A percentile compares a stretch with the other conserved stretches of the same genome.
phyloP scores from a whole-genome alignment of 2,888 invertebrate species.

The Rotaria sp. region DNA sequence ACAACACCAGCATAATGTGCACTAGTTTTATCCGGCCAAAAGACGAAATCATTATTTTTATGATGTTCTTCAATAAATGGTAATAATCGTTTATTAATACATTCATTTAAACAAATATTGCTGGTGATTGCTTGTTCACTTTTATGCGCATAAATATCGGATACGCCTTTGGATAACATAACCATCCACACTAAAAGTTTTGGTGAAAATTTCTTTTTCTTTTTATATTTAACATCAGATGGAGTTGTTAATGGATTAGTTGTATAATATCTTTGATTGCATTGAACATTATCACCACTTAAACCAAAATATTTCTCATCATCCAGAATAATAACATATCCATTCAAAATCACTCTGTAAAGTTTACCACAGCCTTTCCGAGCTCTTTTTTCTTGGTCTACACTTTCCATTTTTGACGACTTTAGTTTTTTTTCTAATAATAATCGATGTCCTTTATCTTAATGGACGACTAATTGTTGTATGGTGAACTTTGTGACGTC shows the following conservation, averaged over 20 bases:
- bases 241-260: neutral
- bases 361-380: neutral
- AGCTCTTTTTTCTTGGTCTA: neutral
- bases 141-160: neutral
- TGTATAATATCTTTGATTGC: neutral
- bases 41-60: neutral
- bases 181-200: constrained; percentile 3
- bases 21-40: neutral
- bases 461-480: neutral
- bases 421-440: neutral
- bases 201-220: constrained; percentile 22
- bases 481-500: neutral
- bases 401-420: neutral
- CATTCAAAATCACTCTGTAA: neutral
- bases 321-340: neutral
- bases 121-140: neutral
- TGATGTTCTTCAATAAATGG: neutral
- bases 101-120: constrained; percentile 9
- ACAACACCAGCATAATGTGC: neutral
- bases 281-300: neutral
- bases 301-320: neutral
- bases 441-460: neutral
- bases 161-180: neutral
- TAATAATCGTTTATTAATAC: neutral
- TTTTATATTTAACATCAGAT: neutral